Evolutionary conservation across 1,140 invertebrate species (phyloP), one percentile per base, ranked within the genome.

Genomic region (Oreohelix idahoensis): DNA sequence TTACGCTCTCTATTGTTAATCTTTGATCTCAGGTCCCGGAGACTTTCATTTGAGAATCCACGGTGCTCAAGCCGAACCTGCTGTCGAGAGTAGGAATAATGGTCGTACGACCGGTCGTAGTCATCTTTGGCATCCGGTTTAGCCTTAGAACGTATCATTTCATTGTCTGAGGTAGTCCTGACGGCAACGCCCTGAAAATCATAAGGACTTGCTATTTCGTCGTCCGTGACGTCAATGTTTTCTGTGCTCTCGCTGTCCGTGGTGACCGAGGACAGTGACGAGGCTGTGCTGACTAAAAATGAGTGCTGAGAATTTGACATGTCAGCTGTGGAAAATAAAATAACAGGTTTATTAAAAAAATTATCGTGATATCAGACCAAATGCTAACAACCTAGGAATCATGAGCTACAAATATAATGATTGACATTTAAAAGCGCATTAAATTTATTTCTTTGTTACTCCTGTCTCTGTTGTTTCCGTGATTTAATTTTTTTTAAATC

Each of bases 1-100:
- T 90, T 86, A 35, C 91, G 82, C 78, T 92, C 91, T 74, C 91
- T 58, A 17, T 84, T 85, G 83, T 92, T 92, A 17, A 92, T 90
- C 45, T 87, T 87, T 13, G 83, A 81, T 32, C 88, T 39, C 29
- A 89, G 32, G 17, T 87, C 86, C 0, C 84, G 81, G 23, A 87
- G 80, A 80, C 87, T 85, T 0, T 85, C 84, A 49, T 17, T 2
- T 2, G 74, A 76, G 32, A 71, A 36, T 11, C 70, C 38, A 36
- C 70, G 53, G 23, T 71, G 70, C 5, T 23, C 38, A n/a, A 71
- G 13, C 35, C 32, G 13, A 17, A 20, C 4, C 20, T 32, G 70
- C 4, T 2, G 23, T 13, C 2, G n/a, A 38, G 10, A 5, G 70
- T 36, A 2, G 32, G 23, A 71, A 32, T 11, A 71, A 39, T 71